A percentile compares a stretch with the other conserved stretches of the same genome.
Evolutionary conservation across 2,888 invertebrate genomes (phyloP).

Genomic region (Caenorhabditis uteleia): DNA sequence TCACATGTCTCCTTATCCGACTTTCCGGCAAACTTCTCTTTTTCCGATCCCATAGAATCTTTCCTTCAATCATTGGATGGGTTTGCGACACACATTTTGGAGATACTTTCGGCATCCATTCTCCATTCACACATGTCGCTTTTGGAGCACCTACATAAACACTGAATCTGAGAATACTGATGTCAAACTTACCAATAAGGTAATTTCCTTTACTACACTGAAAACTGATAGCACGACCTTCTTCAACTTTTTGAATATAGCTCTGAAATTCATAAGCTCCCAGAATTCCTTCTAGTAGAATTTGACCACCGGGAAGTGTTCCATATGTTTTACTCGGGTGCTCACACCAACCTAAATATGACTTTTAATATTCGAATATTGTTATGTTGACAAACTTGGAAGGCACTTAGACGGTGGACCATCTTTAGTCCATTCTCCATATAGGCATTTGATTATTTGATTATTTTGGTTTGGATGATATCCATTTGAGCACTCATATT

Average conservation of each 20-base stretch:
- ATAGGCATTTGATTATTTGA: conserved; percentile 82
- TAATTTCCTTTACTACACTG: conserved; percentile 69
- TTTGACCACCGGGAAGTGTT: conserved; percentile 70
- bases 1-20: not conserved
- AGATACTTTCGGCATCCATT: conserved; percentile 65
- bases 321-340: conserved; percentile 66
- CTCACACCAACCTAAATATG: conserved; percentile 66
- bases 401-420: conserved; percentile 63
- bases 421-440: conserved; percentile 82
- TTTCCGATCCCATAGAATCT: conserved; percentile 64
- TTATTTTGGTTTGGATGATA: conserved; percentile 71
- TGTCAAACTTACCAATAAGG: conserved; percentile 62
- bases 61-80: conserved; percentile 68
- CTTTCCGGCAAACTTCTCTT: conserved; percentile 27
- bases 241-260: conserved; percentile 70
- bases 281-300: conserved; percentile 70
- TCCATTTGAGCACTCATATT: conserved; percentile 48
- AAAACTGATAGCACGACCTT: conserved; percentile 68
- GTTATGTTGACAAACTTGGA: conserved; percentile 42
- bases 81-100: conserved; percentile 67
- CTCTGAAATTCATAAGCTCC: conserved; percentile 72
- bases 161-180: not conserved
- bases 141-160: conserved; percentile 64
- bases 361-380: not conserved
- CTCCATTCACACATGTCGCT: conserved; percentile 68